Evolutionary conservation across 1,140 invertebrate genomes (phyloP).

Genomic region (Metaphire vulgaris): DNA sequence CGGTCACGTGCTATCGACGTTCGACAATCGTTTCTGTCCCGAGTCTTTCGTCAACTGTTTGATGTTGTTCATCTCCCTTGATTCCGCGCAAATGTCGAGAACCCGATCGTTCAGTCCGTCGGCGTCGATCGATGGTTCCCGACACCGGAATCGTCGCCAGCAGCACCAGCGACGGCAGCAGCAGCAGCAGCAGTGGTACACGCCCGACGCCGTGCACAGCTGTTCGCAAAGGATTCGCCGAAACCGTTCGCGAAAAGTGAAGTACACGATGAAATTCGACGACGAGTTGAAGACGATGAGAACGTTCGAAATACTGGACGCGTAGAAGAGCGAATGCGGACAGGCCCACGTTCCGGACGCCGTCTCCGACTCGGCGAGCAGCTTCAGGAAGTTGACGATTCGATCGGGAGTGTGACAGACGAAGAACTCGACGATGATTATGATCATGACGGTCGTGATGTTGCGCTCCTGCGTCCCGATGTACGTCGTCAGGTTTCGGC

Average conservation of each 20-base stretch:
- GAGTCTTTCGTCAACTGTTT: no score
- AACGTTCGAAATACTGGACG: constrained; percentile 12
- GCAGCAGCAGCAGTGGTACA: neutral
- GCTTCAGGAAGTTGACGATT: constrained; percentile 19
- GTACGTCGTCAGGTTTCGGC: neutral
- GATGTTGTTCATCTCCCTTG: no score
- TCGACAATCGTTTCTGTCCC: no score
- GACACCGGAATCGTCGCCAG: neutral
- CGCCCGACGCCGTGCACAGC: neutral
- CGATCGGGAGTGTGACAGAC: constrained; percentile 21
- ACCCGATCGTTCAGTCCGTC: neutral
- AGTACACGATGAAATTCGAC: constrained; percentile 24
- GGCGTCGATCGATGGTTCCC: neutral
- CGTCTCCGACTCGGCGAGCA: constrained; percentile 11
- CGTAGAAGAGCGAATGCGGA: constrained; percentile 9
- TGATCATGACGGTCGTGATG: constrained; percentile 28
- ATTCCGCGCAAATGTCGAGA: no score
- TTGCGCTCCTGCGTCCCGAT: constrained; percentile 15
- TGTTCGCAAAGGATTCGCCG: constrained; percentile 14
- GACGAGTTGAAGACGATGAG: constrained; percentile 24
- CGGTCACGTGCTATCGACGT: no score
- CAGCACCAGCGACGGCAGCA: neutral
- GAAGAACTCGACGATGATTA: constrained; percentile 20
- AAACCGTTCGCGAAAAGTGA: constrained; percentile 17
- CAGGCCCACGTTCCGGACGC: neutral